Evolutionary conservation across 2,797 vertebrate species (phyloP).

Genomic region (Enteromius viviparus): DNA sequence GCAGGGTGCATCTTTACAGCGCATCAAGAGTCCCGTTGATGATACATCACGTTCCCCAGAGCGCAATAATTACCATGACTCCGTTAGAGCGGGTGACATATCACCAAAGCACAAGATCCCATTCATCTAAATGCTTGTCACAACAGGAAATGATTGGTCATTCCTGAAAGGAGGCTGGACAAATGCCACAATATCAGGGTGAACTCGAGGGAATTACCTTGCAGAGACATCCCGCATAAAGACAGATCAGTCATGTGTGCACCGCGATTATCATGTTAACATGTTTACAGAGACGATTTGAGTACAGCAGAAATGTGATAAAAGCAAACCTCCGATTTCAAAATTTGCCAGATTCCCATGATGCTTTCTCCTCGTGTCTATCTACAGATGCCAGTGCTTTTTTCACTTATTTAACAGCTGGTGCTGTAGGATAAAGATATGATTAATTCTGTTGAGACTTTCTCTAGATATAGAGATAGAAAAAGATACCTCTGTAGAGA

Average conservation of each 20-base stretch:
- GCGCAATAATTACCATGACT: constrained; percentile 64
- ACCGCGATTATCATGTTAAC: background rate
- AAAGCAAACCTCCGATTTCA: constrained; percentile 12
- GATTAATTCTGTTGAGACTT: constrained; percentile 36
- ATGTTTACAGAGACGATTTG: constrained; percentile 1
- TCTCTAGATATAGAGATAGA: background rate
- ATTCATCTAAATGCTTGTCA: constrained; percentile 56
- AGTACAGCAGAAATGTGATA: constrained; percentile 7
- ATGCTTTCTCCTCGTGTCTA: background rate
- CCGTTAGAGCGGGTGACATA: constrained; percentile 58
- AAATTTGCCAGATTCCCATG: constrained; percentile 11
- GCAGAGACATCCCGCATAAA: constrained; percentile 11
- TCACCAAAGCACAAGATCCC: constrained; percentile 56
- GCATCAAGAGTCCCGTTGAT: constrained; percentile 67
- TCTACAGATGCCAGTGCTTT: constrained; percentile 25
- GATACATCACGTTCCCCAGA: constrained; percentile 70
- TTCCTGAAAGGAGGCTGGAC: constrained; percentile 41
- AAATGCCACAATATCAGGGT: constrained; percentile 49
- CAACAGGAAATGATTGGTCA: constrained; percentile 48
- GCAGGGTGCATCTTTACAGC: constrained; percentile 64
- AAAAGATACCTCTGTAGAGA: background rate
- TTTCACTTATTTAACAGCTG: constrained; percentile 32
- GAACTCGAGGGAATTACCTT: constrained; percentile 35
- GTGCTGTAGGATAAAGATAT: constrained; percentile 25
- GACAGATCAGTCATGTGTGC: background rate